Base-by-base conservation (phyloP, 2,888 invertebrate species). In the Lasius fuliginosus region DNA sequence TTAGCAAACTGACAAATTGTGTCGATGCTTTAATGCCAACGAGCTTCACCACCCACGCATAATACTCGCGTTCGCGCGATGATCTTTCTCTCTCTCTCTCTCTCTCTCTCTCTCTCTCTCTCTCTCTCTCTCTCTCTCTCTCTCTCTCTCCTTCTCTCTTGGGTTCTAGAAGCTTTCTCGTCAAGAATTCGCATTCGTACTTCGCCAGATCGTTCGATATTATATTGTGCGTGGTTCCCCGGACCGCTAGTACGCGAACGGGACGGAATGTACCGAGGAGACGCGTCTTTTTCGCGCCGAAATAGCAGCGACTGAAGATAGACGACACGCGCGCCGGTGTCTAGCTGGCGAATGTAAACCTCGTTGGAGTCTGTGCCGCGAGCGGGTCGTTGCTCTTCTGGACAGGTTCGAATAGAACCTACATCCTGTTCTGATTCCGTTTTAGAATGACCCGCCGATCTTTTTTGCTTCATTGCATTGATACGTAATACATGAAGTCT, bases 281-380 rank as follows among this genome's bases (percentile, higher is more conserved):
- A 42, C 42, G 83, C 46, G 68, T 49, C 68, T 53, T 56, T 30
- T 81, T 64, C 67, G 69, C 68, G 90, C 91, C 89, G 90, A 92
- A 92, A 92, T 92, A 91, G 92, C 92, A 86, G 83, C 84, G 84
- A 87, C 88, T 82, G 87, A 89, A 92, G 91, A 90, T 90, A 87
- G 89, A 90, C 89, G 90, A 85, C 82, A 82, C 86, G 33, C 40
- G 27, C 76, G 84, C 62, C 85, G 81, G 86, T 87, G 88, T 90
- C 89, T 91, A 87, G 84, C 83, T 86, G 90, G 88, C 88, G 85
- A 91, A 89, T 86, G 90, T 91, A 89, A 89, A 89, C 85, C 83
- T 74, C 89, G 83, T 85, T 75, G 74, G 84, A 86, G 85, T 36
- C 82, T 62, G 82, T 73, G 73, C 40, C 62, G 77, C 65, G 76